phyloP scores from a whole-genome alignment of 2,797 vertebrate genomes.

The Ptychobarbus kaznakovi region DNA sequence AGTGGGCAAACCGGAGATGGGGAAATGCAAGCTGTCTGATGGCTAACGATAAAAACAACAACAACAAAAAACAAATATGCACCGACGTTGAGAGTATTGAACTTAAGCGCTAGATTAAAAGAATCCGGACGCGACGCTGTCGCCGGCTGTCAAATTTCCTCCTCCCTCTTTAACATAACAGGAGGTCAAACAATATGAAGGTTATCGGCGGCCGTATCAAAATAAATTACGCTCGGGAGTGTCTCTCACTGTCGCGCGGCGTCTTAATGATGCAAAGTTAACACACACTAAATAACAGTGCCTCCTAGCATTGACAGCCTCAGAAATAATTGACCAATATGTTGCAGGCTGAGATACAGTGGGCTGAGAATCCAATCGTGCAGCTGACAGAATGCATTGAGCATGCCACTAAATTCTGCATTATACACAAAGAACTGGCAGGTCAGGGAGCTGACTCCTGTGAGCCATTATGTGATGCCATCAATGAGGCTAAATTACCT shows the following conservation, averaged over 20 bases:
- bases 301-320: slow-evolving; percentile 82
- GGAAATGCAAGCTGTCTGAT: slow-evolving; percentile 26
- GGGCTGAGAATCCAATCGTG: slow-evolving; percentile 84
- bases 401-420: slow-evolving; percentile 82
- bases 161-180: slow-evolving; percentile 69
- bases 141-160: slow-evolving; percentile 72
- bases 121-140: slow-evolving; percentile 60
- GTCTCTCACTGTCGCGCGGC: slow-evolving; percentile 77
- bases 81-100: slow-evolving; percentile 24
- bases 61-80: slow-evolving; percentile 28
- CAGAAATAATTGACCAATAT: slow-evolving; percentile 87
- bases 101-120: slow-evolving; percentile 49
- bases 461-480: slow-evolving; percentile 79
- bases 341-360: slow-evolving; percentile 82
- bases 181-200: slow-evolving; percentile 79
- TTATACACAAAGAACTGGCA: slow-evolving; percentile 84
- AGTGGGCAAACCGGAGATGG: slow-evolving; percentile 38
- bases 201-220: slow-evolving; percentile 74
- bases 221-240: slow-evolving; percentile 82
- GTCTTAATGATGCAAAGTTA: slow-evolving; percentile 86
- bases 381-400: slow-evolving; percentile 84
- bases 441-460: slow-evolving; percentile 81
- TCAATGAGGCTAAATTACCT: slow-evolving; percentile 83
- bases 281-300: slow-evolving; percentile 86
- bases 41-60: slow-evolving; percentile 33